Conservation (phyloP, 35 echinoderm and acorn worm genomes). For the Lytechinus pictus region DNA sequence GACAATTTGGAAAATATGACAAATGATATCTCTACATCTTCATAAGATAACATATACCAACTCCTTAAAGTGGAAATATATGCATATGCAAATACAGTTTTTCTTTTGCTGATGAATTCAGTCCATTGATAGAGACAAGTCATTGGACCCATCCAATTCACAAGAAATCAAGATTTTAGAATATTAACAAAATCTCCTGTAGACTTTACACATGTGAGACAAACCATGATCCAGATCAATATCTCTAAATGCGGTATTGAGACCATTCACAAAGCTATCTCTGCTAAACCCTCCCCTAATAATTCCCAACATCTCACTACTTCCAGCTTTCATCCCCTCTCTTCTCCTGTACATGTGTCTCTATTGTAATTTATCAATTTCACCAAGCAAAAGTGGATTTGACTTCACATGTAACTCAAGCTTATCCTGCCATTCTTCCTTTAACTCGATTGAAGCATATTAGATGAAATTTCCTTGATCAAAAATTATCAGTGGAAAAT, state of each 20-base stretch:
- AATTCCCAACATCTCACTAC: background rate
- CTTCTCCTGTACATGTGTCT: background rate
- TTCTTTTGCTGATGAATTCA: background rate
- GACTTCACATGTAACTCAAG: slow-evolving; percentile 11
- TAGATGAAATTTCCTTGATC: background rate
- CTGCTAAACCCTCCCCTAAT: no score
- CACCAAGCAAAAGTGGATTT: background rate
- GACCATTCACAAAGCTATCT: no score
- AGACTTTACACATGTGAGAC: no score
- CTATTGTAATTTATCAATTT: background rate
- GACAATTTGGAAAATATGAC: background rate
- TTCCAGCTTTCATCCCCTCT: background rate
- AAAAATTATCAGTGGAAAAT: background rate
- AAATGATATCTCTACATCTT: background rate
- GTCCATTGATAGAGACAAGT: no score
- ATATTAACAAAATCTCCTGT: no score
- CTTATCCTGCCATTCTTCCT: background rate
- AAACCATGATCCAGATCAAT: no score
- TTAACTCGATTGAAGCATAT: background rate
- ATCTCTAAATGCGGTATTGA: no score
- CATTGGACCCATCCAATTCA: no score
- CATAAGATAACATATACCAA: background rate
- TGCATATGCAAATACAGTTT: background rate
- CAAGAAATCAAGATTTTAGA: no score
- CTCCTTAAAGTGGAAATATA: background rate